Evolutionary conservation across 2,888 invertebrate genomes (phyloP), one percentile per base, ranked within the genome.

Genomic region (Sicus ferrugineus): DNA sequence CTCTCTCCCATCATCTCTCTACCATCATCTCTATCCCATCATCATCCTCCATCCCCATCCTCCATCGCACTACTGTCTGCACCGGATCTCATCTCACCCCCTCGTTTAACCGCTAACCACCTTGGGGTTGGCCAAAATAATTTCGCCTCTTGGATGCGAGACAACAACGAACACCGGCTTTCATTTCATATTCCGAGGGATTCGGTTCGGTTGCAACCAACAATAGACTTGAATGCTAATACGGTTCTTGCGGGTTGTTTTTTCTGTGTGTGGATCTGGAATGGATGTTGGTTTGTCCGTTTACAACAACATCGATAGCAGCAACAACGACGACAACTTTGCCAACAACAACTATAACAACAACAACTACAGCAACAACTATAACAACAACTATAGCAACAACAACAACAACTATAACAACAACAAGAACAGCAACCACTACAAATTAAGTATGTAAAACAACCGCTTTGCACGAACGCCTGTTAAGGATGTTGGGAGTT

Each of bases 101-200:
- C n/a, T n/a, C n/a, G n/a, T n/a, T n/a, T n/a, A 23, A 54, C 0
- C 54, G 46, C n/a, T 21, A 48, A 19, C 19, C 3, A 48, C 9
- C 21, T n/a, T 21, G 26, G 19, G n/a, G 28, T 46, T 58, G 58
- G 56, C 58, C 67, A 56, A 46, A 58, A 46, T 67, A 26, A 46
- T 46, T 67, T 56, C 28, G 42, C 21, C 67, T 56, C 23, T 38
- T 14, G 14, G 26, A 14, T 31, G 42, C 26, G 38, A 54, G 31
- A 56, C 9, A 42, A 42, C 19, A 48, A 67, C 56, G 58, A 58
- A 31, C 56, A 58, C 30, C 30, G 48, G 54, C 46, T 67, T 58
- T 19, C 65, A 54, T 31, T 61, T 31, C 23, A 26, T 61, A 23
- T 38, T 34, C 26, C 38, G 14, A 42, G n/a, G 42, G 42, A 42